phyloP scores from a whole-genome alignment of 2,113 vertebrate species.

The Diphyllodes magnificus region DNA sequence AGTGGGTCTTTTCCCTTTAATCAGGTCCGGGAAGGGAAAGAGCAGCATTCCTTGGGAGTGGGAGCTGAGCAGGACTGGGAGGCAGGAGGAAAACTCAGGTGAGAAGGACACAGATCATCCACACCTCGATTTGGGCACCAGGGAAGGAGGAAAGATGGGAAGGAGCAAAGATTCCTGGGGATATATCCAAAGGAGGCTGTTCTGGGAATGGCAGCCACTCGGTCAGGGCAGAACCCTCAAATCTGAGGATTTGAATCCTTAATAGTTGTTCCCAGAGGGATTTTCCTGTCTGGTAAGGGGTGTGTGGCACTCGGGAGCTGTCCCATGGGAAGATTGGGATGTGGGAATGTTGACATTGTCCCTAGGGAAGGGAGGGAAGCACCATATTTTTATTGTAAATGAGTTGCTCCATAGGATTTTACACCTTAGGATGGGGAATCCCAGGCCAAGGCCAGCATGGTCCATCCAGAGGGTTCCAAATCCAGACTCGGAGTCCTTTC shows the following conservation, averaged over 20 bases:
- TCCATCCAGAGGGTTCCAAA: not conserved
- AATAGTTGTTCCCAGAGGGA: fast-evolving
- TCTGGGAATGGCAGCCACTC: not conserved
- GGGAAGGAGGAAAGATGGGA: not conserved
- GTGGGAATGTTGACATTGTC: not conserved
- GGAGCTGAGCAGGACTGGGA: not conserved
- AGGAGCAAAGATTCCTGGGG: not conserved
- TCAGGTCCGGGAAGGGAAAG: not conserved
- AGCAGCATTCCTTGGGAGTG: not conserved
- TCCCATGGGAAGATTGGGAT: fast-evolving
- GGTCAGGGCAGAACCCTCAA: not conserved
- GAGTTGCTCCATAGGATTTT: not conserved
- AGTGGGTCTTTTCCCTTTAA: not conserved
- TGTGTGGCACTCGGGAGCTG: not conserved
- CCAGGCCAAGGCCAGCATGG: fast-evolving
- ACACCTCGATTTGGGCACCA: not conserved
- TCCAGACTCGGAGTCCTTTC: fast-evolving
- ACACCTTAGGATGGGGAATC: not conserved
- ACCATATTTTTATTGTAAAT: not conserved
- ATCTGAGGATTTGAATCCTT: fast-evolving
- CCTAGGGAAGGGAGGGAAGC: not conserved
- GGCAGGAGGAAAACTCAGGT: not conserved
- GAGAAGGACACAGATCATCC: not conserved
- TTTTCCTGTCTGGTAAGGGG: not conserved
- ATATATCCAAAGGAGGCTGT: not conserved